Base-by-base conservation (phyloP, 2,113 vertebrate species). In the Eurystomus gularis region DNA sequence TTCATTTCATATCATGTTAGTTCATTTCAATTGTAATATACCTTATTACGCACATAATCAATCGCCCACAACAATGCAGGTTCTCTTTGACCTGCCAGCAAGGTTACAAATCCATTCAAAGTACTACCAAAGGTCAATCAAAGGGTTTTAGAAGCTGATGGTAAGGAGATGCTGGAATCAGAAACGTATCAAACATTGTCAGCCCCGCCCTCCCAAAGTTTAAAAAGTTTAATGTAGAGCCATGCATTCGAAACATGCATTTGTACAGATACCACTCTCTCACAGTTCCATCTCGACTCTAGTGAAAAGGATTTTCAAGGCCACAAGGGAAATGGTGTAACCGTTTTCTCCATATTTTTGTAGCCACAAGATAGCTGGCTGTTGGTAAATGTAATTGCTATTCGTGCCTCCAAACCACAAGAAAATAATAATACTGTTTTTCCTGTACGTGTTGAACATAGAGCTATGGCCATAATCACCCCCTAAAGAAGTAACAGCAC, bases 241-340 rank as follows among this genome's bases (percentile, higher is more conserved):
- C 65, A 79, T 18, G 16, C 39, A 62, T 77, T 77, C 5, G 13
- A 93, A 96, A 95, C 81, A 64, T 5, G 16, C 13, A 31, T 61
- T 88, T 78, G 21, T 54, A 42, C 57, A 44, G 11, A 96, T 88
- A 91, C 40, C 55, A 72, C 49, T 52, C 62, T 72, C 49, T 57
- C n/a, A 60, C 8, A 90, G 65, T 75, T 73, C 60, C 24, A 93
- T 80, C 64, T 40, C 52, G 55, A 91, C n/a, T 89, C 95, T 26
- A 95, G 72, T 42, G 61, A 88, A 78, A 92, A 91, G n/a, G 64
- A 84, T 77, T 93, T 95, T 87, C 86, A 94, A 69, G 29, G 79
- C 73, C 94, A 93, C 88, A 96, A 82, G 96, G 90, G 89, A 97
- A 97, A 97, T 94, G 40, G 95, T 77, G 66, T 44, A 49, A 40